Conservation (phyloP, 2,797 vertebrate genomes). For the Hyperoplus lanceolatus region DNA sequence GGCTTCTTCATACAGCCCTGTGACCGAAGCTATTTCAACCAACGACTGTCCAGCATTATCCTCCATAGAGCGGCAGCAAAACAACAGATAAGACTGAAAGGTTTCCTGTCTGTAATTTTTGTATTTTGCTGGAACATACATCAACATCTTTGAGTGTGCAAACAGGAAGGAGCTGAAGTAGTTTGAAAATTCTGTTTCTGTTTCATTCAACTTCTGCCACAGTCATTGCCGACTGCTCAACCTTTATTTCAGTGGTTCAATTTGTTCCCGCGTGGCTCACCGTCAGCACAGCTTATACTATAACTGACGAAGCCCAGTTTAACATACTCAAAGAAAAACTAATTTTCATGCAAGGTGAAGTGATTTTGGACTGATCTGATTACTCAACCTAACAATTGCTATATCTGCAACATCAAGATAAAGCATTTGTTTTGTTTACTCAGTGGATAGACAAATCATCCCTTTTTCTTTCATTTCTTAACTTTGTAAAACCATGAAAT, state of each 20-base stretch:
- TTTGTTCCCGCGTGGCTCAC: not conserved
- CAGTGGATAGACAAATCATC: not conserved
- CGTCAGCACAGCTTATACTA: not conserved
- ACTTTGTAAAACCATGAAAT: conserved; percentile 1
- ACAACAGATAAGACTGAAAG: not conserved
- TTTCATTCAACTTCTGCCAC: not conserved
- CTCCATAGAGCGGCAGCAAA: not conserved
- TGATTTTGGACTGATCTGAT: not conserved
- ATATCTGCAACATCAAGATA: not conserved
- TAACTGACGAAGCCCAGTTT: not conserved
- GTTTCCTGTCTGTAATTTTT: not conserved
- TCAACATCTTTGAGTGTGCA: not conserved
- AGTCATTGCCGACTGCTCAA: not conserved
- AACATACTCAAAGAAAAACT: not conserved
- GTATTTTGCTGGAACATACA: not conserved
- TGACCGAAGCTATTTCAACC: not conserved
- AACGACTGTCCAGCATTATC: conserved; percentile 17
- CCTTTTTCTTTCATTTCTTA: not conserved
- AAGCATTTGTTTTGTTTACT: not conserved
- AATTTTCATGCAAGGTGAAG: not conserved
- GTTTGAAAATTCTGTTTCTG: not conserved
- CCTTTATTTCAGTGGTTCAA: not conserved
- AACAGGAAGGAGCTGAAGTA: not conserved
- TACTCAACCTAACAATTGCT: not conserved
- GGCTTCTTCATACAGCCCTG: not conserved